Conservation (phyloP, 37 sponge, comb jelly and placozoan species). For the Theonella swinhoei region DNA sequence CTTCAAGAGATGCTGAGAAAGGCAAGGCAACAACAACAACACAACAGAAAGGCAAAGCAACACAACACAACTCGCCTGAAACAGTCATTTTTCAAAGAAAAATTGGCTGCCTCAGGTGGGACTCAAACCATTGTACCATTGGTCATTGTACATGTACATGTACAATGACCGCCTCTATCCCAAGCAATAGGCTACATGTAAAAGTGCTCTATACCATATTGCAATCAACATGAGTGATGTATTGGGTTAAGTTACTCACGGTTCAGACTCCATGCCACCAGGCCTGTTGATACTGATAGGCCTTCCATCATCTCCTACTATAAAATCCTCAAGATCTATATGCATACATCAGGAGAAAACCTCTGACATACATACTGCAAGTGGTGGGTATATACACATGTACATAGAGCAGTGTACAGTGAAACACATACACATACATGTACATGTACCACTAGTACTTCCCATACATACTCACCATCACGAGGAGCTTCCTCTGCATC, state of each 20-base stretch:
- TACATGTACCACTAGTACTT: background rate
- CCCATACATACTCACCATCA: background rate
- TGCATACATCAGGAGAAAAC: background rate
- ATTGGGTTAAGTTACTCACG: conserved; percentile 54
- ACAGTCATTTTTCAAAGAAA: no score
- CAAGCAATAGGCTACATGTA: no score
- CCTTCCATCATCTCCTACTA: conserved; percentile 88
- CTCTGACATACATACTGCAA: background rate
- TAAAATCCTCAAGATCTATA: conserved; percentile 66
- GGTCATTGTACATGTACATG: no score
- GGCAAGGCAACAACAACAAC: no score
- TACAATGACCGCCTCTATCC: no score
- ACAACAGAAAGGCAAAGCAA: no score
- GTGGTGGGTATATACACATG: background rate
- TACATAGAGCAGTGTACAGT: background rate
- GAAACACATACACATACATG: background rate
- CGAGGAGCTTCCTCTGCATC: background rate
- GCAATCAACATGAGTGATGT: no score
- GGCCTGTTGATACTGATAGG: conserved; percentile 64
- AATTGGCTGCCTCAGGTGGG: no score
- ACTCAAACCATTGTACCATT: no score
- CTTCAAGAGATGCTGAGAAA: no score
- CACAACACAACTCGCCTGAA: no score
- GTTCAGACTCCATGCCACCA: conserved; percentile 49
- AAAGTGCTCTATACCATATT: no score